phyloP scores from a whole-genome alignment of 2,113 vertebrate species.

The Halichoerus grypus region DNA sequence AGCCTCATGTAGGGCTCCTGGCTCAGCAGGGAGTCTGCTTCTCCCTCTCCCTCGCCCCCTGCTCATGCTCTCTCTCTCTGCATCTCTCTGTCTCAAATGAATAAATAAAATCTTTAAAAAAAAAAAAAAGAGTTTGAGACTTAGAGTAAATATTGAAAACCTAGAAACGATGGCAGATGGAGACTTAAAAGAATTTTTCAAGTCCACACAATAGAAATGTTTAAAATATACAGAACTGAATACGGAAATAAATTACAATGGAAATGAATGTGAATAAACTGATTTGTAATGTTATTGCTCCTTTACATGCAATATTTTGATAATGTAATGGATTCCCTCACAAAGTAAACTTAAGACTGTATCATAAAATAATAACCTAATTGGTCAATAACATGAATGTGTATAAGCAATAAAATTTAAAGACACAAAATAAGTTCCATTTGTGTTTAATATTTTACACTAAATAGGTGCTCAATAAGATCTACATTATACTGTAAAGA shows the following conservation, averaged over 20 bases:
- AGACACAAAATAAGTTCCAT: not conserved
- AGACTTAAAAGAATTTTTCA: not conserved
- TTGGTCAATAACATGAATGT: not conserved
- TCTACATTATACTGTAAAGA: not conserved
- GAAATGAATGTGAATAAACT: not conserved
- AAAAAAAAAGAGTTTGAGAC: not conserved
- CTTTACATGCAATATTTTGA: not conserved
- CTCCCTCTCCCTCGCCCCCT: no score
- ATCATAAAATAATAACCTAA: not conserved
- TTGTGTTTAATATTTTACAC: not conserved
- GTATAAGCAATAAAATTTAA: not conserved
- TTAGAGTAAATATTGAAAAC: constrained; percentile 23
- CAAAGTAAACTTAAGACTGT: not conserved
- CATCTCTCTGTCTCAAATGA: no score
- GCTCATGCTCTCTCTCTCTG: no score
- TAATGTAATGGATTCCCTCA: not conserved
- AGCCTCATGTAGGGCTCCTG: no score
- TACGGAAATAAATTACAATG: not conserved
- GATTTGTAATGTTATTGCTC: not conserved
- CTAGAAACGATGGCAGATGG: not conserved
- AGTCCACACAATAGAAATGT: not conserved
- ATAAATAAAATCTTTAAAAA: no score
- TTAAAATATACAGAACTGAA: not conserved
- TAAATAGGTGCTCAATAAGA: not conserved
- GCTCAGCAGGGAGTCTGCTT: no score